phyloP scores from a whole-genome alignment of 2,113 vertebrate species.

The Centropus bengalensis region DNA sequence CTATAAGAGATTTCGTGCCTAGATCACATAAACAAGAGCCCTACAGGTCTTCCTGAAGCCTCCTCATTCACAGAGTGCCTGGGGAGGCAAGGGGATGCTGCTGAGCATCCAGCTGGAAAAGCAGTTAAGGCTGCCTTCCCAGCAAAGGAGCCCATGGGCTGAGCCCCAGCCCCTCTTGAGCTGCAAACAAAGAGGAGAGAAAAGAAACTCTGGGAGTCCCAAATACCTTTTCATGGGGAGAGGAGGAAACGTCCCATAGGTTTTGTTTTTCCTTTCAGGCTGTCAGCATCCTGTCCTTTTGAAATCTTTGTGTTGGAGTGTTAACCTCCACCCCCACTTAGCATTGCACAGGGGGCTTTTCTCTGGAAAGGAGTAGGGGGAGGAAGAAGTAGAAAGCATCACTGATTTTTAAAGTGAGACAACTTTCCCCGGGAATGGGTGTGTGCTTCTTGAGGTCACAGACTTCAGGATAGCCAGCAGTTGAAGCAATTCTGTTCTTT shows the following conservation, averaged over 20 bases:
- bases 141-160: not conserved
- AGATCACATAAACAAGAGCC: not conserved
- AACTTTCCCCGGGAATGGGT: not conserved
- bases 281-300: not conserved
- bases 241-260: not conserved
- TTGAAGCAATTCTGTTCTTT: not conserved
- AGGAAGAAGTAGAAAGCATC: not conserved
- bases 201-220: not conserved
- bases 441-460: not conserved
- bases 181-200: not conserved
- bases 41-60: not conserved
- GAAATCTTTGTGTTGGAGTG: not conserved
- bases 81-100: not conserved
- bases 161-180: not conserved
- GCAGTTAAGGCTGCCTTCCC: not conserved
- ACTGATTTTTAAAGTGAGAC: not conserved
- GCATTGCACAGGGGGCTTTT: not conserved
- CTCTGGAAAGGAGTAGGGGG: not conserved
- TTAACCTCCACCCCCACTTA: not conserved
- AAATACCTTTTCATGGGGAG: not conserved
- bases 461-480: not conserved
- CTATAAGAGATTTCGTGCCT: not conserved
- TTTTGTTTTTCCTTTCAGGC: not conserved
- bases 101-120: constrained; percentile 11
- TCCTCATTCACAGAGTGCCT: not conserved